Evolutionary conservation across 2,888 invertebrate genomes (phyloP).

Genomic region (Plusia festucae): DNA sequence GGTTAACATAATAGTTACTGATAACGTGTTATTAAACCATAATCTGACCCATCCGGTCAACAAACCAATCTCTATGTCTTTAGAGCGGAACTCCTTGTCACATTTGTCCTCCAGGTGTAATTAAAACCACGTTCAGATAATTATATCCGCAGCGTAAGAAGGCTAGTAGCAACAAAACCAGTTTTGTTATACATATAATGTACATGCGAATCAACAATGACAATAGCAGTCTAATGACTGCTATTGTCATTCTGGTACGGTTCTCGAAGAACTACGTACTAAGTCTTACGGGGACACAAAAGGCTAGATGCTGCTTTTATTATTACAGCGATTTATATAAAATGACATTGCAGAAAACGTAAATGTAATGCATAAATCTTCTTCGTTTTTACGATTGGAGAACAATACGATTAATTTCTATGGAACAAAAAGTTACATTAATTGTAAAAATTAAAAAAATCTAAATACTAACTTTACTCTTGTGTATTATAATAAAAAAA

Average conservation of each 20-base stretch:
- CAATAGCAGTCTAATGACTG: conserved; percentile 45
- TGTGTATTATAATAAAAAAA: too few species aligned
- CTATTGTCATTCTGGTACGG: too few species aligned
- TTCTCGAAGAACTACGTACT: conserved; percentile 20
- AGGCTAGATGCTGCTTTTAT: conserved; percentile 36
- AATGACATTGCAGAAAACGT: too few species aligned
- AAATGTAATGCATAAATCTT: neutral
- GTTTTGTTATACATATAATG: conserved; percentile 15
- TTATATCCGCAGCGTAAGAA: neutral
- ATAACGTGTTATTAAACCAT: neutral
- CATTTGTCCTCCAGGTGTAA: neutral
- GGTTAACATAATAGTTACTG: neutral
- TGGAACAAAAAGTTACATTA: too few species aligned
- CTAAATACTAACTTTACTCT: too few species aligned
- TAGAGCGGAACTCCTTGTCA: neutral
- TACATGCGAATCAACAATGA: conserved; percentile 30
- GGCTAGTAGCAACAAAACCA: conserved; percentile 14
- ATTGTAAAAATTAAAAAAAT: too few species aligned
- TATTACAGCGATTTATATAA: conserved; percentile 14
- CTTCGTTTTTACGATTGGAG: neutral
- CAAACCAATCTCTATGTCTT: neutral
- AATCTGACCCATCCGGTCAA: neutral
- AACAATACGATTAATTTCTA: neutral
- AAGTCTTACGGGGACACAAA: conserved; percentile 32
- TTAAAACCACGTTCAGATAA: neutral